These are phyloP conservation scores for Spodoptera picta DNA, from an alignment of 2,888 invertebrate genomes.

Conservation along the genomic window DNA sequence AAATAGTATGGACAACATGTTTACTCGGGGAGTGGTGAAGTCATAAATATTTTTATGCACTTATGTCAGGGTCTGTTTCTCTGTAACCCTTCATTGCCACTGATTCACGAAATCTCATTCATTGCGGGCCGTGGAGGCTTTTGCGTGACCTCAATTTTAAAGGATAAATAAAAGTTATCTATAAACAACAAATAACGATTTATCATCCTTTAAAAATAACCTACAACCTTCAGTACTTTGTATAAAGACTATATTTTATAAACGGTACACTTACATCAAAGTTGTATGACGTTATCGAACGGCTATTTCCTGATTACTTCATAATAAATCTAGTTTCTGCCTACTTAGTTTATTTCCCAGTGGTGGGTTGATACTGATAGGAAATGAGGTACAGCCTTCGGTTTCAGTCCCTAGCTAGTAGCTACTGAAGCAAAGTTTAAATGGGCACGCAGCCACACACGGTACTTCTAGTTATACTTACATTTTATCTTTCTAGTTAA, in stretches of 20 bases:
- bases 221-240: conserved; percentile 1
- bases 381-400: no score
- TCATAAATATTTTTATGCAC: conserved; percentile 60
- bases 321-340: conserved; percentile 1
- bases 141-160: conserved; percentile 40
- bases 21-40: conserved; percentile 52
- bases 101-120: conserved; percentile 54
- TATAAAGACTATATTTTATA: background rate
- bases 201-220: conserved; percentile 1
- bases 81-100: conserved; percentile 66
- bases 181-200: background rate
- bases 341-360: background rate
- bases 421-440: no score
- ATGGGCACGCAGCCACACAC: no score
- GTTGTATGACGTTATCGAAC: conserved; percentile 6
- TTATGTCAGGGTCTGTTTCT: conserved; percentile 72
- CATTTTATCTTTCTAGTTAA: no score
- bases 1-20: conserved; percentile 43
- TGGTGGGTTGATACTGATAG: background rate
- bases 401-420: no score
- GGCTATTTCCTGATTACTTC: conserved; percentile 10
- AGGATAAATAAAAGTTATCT: conserved; percentile 32
- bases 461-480: no score
- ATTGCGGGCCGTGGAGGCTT: conserved; percentile 33
- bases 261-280: conserved; percentile 3